Evolutionary conservation across 1,140 invertebrate species (phyloP), one percentile per base, ranked within the genome.

Genomic region (Drosophila teissieri): DNA sequence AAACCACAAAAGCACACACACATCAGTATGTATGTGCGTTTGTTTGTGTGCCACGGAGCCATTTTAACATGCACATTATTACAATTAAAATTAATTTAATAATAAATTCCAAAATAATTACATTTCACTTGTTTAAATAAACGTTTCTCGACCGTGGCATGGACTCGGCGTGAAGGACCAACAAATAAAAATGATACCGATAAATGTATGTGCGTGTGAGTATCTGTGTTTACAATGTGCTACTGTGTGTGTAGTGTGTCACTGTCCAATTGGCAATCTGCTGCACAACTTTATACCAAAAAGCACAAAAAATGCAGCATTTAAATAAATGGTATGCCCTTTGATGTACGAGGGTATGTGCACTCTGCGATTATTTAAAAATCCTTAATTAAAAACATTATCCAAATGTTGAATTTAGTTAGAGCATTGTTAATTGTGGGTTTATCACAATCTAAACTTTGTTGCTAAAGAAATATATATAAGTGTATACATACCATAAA

Each of bases 51-150:
- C 42, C 8, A 53, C 63, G 68, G 48, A 62, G 62, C 62, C 75
- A 83, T 89, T 88, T 88, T 84, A 90, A 90, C 75, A 90, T 90
- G 73, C 74, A 61, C 74, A 91, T 91, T 88, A 91, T 85, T 91
- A 85, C 83, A 91, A 91, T 91, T 91, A 91, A 91, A 91, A 91
- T 91, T 91, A 91, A 91, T 91, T 91, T 89, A 91, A 91, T 91
- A 91, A 91, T 91, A 91, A 91, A 91, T 91, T 91, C 73, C 80
- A 91, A 91, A 91, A 91, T 91, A 91, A 91, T 91, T 91, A 80
- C 88, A 91, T 88, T 82, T 69, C 79, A 88, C 88, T 91, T 83
- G 83, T 83, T 88, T 88, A 89, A 89, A 89, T 84, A 89, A 89
- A 84, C 73, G 75, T 77, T 88, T 82, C 37, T 40, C 58, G 48